Evolutionary conservation across 2,888 invertebrate genomes (phyloP).

Genomic region (Lasius fuliginosus): DNA sequence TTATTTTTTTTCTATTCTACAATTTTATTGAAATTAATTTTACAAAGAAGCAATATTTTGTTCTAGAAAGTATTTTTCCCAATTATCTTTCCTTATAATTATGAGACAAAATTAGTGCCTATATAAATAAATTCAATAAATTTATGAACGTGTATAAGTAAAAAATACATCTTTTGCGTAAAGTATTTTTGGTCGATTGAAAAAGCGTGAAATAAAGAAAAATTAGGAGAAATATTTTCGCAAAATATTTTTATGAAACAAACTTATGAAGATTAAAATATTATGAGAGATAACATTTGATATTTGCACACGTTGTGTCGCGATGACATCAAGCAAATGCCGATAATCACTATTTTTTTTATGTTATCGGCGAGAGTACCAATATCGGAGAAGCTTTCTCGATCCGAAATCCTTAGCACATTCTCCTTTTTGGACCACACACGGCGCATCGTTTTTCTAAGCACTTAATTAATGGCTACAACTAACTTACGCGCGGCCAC

Average conservation of each 20-base stretch:
- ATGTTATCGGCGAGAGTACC: not conserved
- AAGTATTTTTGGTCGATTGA: not conserved
- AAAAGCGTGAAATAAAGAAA: not conserved
- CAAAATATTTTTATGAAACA: slow-evolving; percentile 1
- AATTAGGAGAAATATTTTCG: not conserved
- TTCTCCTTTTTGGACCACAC: not conserved
- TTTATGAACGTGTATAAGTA: not conserved
- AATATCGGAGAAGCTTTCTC: not conserved
- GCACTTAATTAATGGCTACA: slow-evolving; percentile 7
- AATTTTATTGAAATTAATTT: not conserved
- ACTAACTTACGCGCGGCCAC: slow-evolving; percentile 7
- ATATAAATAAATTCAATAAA: slow-evolving; percentile 6
- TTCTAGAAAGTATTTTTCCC: not conserved
- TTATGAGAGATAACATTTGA: not conserved
- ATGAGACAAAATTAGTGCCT: not conserved
- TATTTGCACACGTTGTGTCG: not conserved
- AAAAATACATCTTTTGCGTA: not conserved
- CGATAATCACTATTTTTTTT: not conserved
- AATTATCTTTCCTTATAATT: not conserved
- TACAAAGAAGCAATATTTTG: not conserved
- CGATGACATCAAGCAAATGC: not conserved
- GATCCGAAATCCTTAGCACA: not conserved
- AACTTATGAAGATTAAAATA: not conserved
- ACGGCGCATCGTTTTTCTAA: not conserved
- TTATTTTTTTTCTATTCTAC: not conserved